A percentile compares a stretch with the other conserved stretches of the same genome.
These are phyloP conservation scores for Drosophila conformis DNA, from an alignment of 2,888 invertebrate genomes.

Conservation along the genomic window DNA sequence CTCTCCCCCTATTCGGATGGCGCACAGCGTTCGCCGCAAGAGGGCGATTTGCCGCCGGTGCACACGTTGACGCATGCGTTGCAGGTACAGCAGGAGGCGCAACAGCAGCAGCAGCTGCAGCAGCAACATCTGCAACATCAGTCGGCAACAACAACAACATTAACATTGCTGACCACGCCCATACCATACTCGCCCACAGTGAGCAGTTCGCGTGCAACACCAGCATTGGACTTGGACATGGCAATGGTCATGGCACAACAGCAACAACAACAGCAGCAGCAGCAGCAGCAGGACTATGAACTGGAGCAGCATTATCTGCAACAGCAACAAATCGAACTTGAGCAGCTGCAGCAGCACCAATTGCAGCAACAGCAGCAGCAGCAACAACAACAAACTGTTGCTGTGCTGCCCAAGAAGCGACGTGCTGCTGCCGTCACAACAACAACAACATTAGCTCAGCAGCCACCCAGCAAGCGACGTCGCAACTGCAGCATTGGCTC, in stretches of 20 bases:
- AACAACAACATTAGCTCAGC: constrained; percentile 18
- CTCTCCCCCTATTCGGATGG: constrained; percentile 72
- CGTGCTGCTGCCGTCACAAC: constrained; percentile 36
- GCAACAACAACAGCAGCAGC: constrained; percentile 48
- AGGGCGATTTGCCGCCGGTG: constrained; percentile 82
- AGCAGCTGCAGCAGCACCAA: constrained; percentile 32
- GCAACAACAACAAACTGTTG: constrained; percentile 19
- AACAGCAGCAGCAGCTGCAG: constrained; percentile 57
- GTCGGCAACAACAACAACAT: constrained; percentile 41
- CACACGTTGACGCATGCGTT: constrained; percentile 71
- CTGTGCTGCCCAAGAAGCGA: constrained; percentile 48
- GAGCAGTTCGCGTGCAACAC: constrained; percentile 85
- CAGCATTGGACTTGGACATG: constrained; percentile 81
- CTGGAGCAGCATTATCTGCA: constrained; percentile 34
- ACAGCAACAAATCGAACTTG: constrained; percentile 23
- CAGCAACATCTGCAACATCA: constrained; percentile 65
- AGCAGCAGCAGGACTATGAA: constrained; percentile 39
- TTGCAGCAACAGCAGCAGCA: constrained; percentile 42
- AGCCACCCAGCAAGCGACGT: constrained; percentile 65
- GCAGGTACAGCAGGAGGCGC: constrained; percentile 72
- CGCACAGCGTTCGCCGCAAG: constrained; percentile 80
- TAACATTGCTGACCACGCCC: constrained; percentile 62
- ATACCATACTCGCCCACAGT: constrained; percentile 78
- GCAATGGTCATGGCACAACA: constrained; percentile 59
- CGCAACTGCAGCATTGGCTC: constrained; percentile 67